These are phyloP conservation scores for Epirrita christyi DNA, from an alignment of 2,888 invertebrate genomes.

Conservation along the genomic window DNA sequence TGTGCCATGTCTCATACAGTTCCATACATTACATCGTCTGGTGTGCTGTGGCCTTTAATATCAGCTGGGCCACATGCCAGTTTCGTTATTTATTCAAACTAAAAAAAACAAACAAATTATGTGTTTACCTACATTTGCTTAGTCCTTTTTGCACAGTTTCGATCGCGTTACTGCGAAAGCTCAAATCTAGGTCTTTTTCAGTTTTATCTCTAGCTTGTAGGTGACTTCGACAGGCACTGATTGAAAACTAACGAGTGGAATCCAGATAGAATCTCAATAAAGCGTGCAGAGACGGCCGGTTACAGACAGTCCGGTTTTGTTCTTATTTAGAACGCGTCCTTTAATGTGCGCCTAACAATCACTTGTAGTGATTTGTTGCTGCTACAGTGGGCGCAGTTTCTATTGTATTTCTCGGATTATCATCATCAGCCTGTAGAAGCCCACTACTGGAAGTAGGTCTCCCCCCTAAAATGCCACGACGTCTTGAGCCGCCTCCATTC, in stretches of 20 bases:
- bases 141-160: too few relatives aligned
- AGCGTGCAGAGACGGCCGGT: constrained; percentile 45
- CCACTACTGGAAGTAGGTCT: too few relatives aligned
- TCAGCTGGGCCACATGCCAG: too few relatives aligned
- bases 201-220: constrained; percentile 25
- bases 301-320: constrained; percentile 48
- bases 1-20: too few relatives aligned
- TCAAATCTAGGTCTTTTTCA: constrained; percentile 8
- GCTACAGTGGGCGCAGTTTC: constrained; percentile 48
- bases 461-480: too few relatives aligned
- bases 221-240: constrained; percentile 17
- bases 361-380: constrained; percentile 53
- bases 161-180: neutral
- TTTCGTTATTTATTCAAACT: too few relatives aligned
- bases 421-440: too few relatives aligned
- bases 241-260: constrained; percentile 32
- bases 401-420: neutral
- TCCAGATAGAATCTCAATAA: constrained; percentile 45
- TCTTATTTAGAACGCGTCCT: constrained; percentile 59
- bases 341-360: constrained; percentile 65
- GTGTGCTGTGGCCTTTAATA: too few relatives aligned
- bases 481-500: too few relatives aligned
- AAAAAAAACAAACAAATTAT: too few relatives aligned
- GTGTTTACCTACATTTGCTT: too few relatives aligned
- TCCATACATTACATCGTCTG: too few relatives aligned